Conservation (phyloP, 2,888 invertebrate genomes). For the Noctua fimbriata region DNA sequence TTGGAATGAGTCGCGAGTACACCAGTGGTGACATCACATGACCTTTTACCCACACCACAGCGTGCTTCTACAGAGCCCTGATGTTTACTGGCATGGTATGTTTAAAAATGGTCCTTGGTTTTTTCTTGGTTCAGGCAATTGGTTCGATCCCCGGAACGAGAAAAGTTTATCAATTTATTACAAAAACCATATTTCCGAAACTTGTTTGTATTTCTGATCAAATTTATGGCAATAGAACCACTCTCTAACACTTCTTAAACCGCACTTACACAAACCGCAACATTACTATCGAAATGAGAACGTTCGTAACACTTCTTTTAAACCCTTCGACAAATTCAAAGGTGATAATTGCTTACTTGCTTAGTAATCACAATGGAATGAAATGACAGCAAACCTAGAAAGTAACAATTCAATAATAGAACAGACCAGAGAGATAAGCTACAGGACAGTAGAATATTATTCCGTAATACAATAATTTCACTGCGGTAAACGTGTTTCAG, state of each 20-base stretch:
- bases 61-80: too few species aligned
- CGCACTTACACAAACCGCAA: background rate
- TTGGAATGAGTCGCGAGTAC: too few species aligned
- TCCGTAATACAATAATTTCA: constrained; percentile 21
- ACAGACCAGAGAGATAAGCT: background rate
- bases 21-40: too few species aligned
- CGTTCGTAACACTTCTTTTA: accelerated
- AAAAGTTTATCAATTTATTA: background rate
- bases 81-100: background rate
- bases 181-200: background rate
- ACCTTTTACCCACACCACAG: too few species aligned
- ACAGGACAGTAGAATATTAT: constrained; percentile 12
- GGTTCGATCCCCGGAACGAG: background rate
- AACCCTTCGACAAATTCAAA: too few species aligned
- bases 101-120: background rate
- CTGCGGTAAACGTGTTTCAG: constrained; percentile 26
- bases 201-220: background rate
- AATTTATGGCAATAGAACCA: background rate
- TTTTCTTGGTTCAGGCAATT: background rate
- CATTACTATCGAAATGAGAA: background rate
- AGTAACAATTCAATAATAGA: background rate
- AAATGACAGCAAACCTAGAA: background rate
- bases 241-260: too few species aligned
- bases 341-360: background rate
- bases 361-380: background rate